phyloP scores from a whole-genome alignment of 2,113 vertebrate species.

The Tupaia tana region DNA sequence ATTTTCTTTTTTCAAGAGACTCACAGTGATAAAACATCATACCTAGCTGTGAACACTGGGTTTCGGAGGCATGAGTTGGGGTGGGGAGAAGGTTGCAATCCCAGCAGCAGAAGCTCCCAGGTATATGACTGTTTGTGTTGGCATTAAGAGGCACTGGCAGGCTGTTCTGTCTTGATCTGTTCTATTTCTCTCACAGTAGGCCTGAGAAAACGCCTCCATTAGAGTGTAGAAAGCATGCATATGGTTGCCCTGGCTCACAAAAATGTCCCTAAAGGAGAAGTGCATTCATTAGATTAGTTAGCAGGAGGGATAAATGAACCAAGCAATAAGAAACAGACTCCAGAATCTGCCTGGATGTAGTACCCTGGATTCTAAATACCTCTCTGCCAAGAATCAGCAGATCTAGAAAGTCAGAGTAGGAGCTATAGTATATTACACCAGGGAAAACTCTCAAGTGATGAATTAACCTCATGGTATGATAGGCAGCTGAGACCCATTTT shows the following conservation, averaged over 20 bases:
- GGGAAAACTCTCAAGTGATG: background rate
- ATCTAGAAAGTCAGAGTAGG: slow-evolving; percentile 29
- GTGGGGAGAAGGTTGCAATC: background rate
- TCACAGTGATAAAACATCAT: background rate
- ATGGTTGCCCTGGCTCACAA: background rate
- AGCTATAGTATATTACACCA: background rate
- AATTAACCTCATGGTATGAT: background rate
- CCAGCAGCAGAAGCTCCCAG: background rate
- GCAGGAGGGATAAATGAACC: background rate
- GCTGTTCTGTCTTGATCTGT: background rate
- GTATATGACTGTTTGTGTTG: background rate
- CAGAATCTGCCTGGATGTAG: background rate
- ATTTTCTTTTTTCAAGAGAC: background rate
- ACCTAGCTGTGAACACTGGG: background rate
- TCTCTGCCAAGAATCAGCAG: background rate
- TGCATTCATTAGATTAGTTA: background rate
- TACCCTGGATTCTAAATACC: background rate
- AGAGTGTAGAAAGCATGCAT: background rate
- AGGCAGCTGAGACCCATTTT: slow-evolving; percentile 2
- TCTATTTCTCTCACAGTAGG: slow-evolving; percentile 47
- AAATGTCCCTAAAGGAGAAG: background rate
- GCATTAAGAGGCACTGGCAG: background rate
- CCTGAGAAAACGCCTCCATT: slow-evolving; percentile 8
- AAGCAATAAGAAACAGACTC: background rate
- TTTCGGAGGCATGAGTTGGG: background rate